A percentile compares a stretch with the other conserved stretches of the same genome.
These are phyloP conservation scores for Archilochus colubris DNA, from an alignment of 2,113 vertebrate species.

Conservation along the genomic window DNA sequence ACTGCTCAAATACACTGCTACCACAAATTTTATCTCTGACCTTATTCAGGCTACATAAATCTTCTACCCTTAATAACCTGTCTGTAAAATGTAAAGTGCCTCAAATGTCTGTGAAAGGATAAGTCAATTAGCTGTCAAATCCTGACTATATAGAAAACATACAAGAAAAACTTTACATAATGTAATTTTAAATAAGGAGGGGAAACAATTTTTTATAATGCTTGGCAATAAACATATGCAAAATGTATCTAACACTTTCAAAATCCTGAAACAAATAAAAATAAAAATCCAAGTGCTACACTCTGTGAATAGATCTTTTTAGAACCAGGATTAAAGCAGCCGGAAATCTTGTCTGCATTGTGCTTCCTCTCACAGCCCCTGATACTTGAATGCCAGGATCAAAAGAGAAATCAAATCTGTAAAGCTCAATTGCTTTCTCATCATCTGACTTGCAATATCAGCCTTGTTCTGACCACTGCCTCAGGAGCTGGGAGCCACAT, in stretches of 20 bases:
- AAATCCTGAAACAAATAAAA: not conserved
- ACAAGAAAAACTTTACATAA: not conserved
- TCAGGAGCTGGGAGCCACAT: constrained; percentile 69
- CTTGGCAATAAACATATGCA: not conserved
- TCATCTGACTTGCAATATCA: constrained; percentile 77
- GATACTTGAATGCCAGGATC: constrained; percentile 41
- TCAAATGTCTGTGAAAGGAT: not conserved
- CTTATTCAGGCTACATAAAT: not conserved
- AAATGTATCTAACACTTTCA: not conserved
- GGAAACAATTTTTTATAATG: not conserved
- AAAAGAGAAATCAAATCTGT: constrained; percentile 62
- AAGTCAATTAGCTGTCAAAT: not conserved
- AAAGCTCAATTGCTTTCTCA: constrained; percentile 66
- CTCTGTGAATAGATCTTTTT: not conserved
- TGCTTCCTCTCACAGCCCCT: constrained; percentile 15
- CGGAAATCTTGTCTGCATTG: not conserved
- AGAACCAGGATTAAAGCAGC: constrained; percentile 9
- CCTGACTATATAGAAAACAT: not conserved
- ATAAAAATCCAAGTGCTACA: not conserved
- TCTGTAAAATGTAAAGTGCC: not conserved
- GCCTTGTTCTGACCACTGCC: constrained; percentile 71
- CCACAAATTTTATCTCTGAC: not conserved
- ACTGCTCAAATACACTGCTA: not conserved
- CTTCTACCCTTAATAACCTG: not conserved
- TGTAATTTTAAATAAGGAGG: not conserved